Evolutionary conservation across 2,797 vertebrate species (phyloP), one percentile per base, ranked within the genome.

Genomic region (Neomorphus geoffroyi): DNA sequence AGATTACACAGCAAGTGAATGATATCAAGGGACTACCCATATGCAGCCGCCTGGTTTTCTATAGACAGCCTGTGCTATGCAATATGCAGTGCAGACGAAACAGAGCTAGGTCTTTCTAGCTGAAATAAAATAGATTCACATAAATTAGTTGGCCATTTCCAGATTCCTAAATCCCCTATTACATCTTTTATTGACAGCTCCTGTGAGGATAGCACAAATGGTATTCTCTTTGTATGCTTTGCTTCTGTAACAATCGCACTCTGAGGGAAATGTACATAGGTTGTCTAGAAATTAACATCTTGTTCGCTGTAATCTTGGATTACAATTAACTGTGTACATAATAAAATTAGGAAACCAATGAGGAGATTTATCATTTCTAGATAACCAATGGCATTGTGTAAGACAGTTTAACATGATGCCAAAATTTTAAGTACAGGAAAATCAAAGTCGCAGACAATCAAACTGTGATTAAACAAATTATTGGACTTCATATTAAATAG

Each of bases 1-100:
- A 99, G 99, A 99, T 99, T 99, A 99, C 99, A 99, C 98, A 98
- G 99, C 99, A 99, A 99, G 98, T 99, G 99, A 99, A 99, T 99
- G 99, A 99, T 99, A 99, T 99, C 99, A 99, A 99, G 99, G 99
- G 98, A 98, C 98, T 98, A 98, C 98, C 99, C 99, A 99, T 99
- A 99, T 99, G 99, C 98, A 99, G 98, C 98, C 98, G 98, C 98
- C 98, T 99, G 98, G 98, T 99, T 99, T 99, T 99, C 98, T 98
- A 98, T 98, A 98, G 98, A 98, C 98, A 98, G 98, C 98, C 98
- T 98, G 98, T 98, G 98, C 98, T 98, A 97, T 97, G 98, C 98
- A 99, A 98, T 98, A 98, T 98, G 98, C 98, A 98, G 97, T 80
- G 97, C 96, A 98, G 98, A 98, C 97, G 96, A 97, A 98, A 97